Evolutionary conservation across 2,113 vertebrate species (phyloP).

Genomic region (Gracilinanus agilis): DNA sequence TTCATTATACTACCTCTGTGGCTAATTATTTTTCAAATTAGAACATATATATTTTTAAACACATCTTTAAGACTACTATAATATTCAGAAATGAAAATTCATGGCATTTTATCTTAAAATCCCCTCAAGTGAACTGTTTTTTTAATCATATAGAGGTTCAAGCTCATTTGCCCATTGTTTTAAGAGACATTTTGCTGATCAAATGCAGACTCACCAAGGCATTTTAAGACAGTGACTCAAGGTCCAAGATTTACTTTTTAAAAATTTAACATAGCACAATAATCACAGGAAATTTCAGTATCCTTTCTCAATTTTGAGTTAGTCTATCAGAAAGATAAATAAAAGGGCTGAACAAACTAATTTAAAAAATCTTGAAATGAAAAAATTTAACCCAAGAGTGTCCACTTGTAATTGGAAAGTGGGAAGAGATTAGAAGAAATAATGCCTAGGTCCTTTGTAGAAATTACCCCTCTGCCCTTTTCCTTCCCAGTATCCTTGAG

Average conservation of each 20-base stretch:
- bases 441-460: not conserved
- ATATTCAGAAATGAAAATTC: constrained; percentile 53
- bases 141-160: constrained; percentile 48
- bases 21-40: constrained; percentile 44
- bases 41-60: constrained; percentile 19
- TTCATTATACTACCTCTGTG: not conserved
- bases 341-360: too few species aligned
- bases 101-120: constrained; percentile 25
- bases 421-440: constrained; percentile 40
- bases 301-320: too few species aligned
- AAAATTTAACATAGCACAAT: too few species aligned
- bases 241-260: constrained; percentile 20
- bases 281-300: too few species aligned
- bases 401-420: constrained; percentile 36
- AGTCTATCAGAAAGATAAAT: too few species aligned
- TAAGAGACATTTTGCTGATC: constrained; percentile 47
- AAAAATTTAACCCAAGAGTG: constrained; percentile 63
- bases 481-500: not conserved
- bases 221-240: constrained; percentile 39
- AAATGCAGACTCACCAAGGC: constrained; percentile 53
- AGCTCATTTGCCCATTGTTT: constrained; percentile 43
- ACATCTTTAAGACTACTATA: constrained; percentile 20
- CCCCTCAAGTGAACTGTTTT: constrained; percentile 48
- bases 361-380: too few species aligned
- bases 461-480: constrained; percentile 11